Evolutionary conservation across 2,113 vertebrate genomes (phyloP).

Genomic region (Passer domesticus): DNA sequence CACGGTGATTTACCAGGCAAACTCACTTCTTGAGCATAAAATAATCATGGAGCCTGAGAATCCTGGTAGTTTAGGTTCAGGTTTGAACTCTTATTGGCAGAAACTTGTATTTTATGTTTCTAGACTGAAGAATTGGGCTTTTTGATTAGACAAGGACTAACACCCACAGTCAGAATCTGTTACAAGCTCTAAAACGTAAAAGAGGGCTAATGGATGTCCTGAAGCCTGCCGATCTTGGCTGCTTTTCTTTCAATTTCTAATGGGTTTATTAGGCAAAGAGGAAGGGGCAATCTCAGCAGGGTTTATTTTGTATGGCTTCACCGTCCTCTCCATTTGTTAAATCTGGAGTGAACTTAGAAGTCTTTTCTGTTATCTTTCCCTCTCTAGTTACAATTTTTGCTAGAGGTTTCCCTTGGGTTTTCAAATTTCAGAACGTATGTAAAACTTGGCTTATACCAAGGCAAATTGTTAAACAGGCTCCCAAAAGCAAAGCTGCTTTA

Average conservation of each 20-base stretch:
- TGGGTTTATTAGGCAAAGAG: slow-evolving; percentile 5
- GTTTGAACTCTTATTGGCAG: neutral
- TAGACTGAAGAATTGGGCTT: neutral
- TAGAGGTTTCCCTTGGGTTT: neutral
- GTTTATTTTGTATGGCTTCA: neutral
- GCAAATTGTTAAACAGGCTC: neutral
- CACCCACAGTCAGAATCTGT: neutral
- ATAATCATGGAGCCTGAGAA: neutral
- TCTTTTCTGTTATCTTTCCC: neutral
- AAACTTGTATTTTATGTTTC: neutral
- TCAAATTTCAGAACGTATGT: neutral
- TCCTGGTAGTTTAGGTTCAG: neutral
- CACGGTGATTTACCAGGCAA: neutral
- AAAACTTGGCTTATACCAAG: neutral
- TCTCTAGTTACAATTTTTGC: neutral
- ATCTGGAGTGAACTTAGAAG: neutral
- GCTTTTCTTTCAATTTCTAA: slow-evolving; percentile 23
- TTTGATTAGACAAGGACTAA: neutral
- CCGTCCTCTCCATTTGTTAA: neutral
- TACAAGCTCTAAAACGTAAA: neutral
- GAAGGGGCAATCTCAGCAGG: neutral
- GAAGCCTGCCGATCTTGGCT: neutral
- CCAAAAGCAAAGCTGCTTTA: neutral
- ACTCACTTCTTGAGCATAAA: neutral
- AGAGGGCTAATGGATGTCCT: neutral